Conservation (phyloP, 1,140 invertebrate species). For the Tetragnatha versicolor region DNA sequence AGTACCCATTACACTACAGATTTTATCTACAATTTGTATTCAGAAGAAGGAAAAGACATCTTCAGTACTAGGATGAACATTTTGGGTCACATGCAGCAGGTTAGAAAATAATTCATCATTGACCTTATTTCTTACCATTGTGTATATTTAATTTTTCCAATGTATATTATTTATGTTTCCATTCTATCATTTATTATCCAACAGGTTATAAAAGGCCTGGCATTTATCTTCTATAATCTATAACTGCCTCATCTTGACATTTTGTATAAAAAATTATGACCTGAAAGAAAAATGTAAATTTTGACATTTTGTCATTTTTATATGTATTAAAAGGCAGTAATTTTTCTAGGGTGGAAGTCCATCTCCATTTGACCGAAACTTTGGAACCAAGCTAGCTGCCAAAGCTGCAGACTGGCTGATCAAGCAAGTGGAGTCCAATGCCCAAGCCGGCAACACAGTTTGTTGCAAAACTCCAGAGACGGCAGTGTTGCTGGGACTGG, state of each 20-base stretch:
- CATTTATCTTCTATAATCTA: no score
- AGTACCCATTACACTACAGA: slow-evolving; percentile 96
- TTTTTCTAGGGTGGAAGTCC: slow-evolving; percentile 80
- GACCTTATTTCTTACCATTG: no score
- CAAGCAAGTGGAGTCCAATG: slow-evolving; percentile 60
- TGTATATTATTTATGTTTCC: no score
- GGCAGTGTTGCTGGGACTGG: slow-evolving; percentile 83
- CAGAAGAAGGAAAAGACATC: slow-evolving; percentile 94
- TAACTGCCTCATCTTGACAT: no score
- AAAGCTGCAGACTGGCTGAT: slow-evolving; percentile 89
- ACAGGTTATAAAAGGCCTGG: no score
- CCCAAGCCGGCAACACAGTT: slow-evolving; percentile 1
- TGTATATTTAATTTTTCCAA: no score
- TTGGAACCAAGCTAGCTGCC: slow-evolving; percentile 97
- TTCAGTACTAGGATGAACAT: slow-evolving; percentile 94
- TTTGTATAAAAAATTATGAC: no score
- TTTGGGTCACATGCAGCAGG: slow-evolving; percentile 86
- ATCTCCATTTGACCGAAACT: slow-evolving; percentile 96
- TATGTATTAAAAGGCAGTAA: no score
- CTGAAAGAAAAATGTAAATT: no score
- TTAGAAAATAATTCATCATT: no score
- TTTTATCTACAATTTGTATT: slow-evolving; percentile 92
- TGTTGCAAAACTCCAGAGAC: slow-evolving; percentile 68
- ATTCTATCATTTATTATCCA: no score
- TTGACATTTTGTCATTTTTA: no score